Percentiles rank a stretch among this genome's conserved stretches.
Evolutionary conservation across 2,113 vertebrate genomes (phyloP).

Genomic region (Brachyhypopomus gauderio): DNA sequence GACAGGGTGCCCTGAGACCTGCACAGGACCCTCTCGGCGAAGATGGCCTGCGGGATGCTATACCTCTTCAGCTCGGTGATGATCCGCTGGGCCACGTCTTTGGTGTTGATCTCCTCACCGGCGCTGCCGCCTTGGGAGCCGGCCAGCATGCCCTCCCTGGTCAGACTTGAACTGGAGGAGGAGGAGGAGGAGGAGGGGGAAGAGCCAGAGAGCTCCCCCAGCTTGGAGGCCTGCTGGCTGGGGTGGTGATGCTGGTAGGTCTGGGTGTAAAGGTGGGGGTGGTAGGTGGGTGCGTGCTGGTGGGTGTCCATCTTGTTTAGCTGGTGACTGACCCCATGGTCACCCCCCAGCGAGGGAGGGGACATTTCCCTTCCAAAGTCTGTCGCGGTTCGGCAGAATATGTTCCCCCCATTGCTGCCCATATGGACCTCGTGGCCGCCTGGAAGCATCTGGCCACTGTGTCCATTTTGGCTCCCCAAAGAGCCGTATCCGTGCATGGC

Average conservation of each 20-base stretch:
- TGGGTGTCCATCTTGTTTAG: constrained; percentile 77
- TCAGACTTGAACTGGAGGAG: constrained; percentile 61
- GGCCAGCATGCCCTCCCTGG: constrained; percentile 70
- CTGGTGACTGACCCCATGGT: constrained; percentile 70
- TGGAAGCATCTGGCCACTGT: constrained; percentile 73
- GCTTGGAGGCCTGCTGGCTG: constrained; percentile 73
- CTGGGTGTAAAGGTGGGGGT: constrained; percentile 76
- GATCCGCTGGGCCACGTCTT: constrained; percentile 84
- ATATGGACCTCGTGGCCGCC: constrained; percentile 77
- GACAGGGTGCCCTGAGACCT: constrained; percentile 84
- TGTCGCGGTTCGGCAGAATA: constrained; percentile 77
- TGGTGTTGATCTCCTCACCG: constrained; percentile 84
- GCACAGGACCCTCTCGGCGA: constrained; percentile 82
- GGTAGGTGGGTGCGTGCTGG: constrained; percentile 70
- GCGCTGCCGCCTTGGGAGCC: constrained; percentile 60
- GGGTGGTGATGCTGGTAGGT: constrained; percentile 76
- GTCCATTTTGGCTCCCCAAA: constrained; percentile 68
- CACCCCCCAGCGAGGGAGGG: constrained; percentile 69
- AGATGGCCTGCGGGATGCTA: constrained; percentile 87
- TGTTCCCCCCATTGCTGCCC: constrained; percentile 64
- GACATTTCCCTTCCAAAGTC: constrained; percentile 81
- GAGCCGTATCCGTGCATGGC: constrained; percentile 75
- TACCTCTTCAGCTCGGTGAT: constrained; percentile 84
- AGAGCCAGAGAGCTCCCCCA: constrained; percentile 71
- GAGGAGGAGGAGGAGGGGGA: constrained; percentile 57